phyloP scores from a whole-genome alignment of 2,797 vertebrate species.

The Apogon hyalosoma region DNA sequence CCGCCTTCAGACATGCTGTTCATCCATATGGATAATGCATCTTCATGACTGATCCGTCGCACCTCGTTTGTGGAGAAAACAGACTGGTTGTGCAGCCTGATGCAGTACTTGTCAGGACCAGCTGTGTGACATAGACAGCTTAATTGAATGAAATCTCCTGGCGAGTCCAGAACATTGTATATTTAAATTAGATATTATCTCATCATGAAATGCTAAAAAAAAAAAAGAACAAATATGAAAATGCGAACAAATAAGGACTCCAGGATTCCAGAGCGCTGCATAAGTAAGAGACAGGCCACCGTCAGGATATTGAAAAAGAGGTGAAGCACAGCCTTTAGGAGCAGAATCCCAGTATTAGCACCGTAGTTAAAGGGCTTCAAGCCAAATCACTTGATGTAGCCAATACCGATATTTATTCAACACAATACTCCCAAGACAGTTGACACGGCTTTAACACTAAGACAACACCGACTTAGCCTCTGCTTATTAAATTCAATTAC shows the following conservation, averaged over 20 bases:
- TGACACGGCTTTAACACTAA: constrained; percentile 26
- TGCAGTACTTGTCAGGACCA: constrained; percentile 41
- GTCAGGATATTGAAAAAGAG: constrained; percentile 12
- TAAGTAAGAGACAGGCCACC: constrained; percentile 1
- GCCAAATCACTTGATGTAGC: constrained; percentile 32
- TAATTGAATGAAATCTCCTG: constrained; percentile 17
- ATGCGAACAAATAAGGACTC: neutral
- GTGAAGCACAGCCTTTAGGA: neutral
- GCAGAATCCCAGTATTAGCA: constrained; percentile 8
- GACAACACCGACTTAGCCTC: constrained; percentile 14
- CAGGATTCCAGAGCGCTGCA: neutral
- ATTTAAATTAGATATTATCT: constrained; percentile 23
- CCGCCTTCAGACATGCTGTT: constrained; percentile 16
- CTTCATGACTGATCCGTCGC: constrained; percentile 38
- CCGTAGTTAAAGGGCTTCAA: constrained; percentile 26
- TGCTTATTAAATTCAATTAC: constrained; percentile 35
- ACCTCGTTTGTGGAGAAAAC: constrained; percentile 26
- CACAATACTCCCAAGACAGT: constrained; percentile 30
- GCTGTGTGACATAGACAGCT: constrained; percentile 35
- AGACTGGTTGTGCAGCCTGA: constrained; percentile 24
- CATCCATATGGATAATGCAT: constrained; percentile 35
- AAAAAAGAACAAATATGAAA: neutral
- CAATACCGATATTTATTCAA: constrained; percentile 54
- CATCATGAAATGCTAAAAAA: constrained; percentile 10
- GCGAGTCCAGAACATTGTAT: constrained; percentile 1